Conservation (phyloP, 2,113 vertebrate genomes). For the Ailuropoda melanoleuca region DNA sequence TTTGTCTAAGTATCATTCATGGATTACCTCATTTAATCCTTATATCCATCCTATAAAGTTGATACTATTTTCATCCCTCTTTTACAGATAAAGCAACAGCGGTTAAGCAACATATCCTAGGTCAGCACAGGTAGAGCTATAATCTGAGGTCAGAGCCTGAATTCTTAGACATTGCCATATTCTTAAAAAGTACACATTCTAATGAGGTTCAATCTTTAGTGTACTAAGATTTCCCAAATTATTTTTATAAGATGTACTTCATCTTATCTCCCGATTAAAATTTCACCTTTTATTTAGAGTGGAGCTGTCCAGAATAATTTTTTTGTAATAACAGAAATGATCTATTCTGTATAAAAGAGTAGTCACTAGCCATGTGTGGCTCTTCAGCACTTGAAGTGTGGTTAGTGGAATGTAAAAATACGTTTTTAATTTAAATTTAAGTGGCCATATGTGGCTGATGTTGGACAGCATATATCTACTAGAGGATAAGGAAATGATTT, state of each 20-base stretch:
- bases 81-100: not conserved
- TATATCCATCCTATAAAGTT: not conserved
- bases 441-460: not conserved
- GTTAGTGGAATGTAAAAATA: not conserved
- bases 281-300: not conserved
- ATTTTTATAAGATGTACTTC: not conserved
- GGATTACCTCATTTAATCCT: not conserved
- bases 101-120: not conserved
- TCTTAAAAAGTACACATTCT: not conserved
- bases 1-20: not conserved
- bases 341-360: not conserved
- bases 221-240: not conserved
- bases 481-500: not conserved
- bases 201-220: not conserved
- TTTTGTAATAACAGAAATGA: not conserved
- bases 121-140: not conserved
- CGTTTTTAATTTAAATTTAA: slow-evolving; percentile 13
- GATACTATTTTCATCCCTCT: not conserved
- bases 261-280: slow-evolving; percentile 37
- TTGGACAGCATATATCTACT: not conserved
- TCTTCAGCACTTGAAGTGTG: slow-evolving; percentile 20
- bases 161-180: not conserved
- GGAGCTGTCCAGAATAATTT: not conserved
- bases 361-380: not conserved
- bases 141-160: not conserved